phyloP scores from a whole-genome alignment of 2,113 vertebrate species.

The Scomber scombrus region DNA sequence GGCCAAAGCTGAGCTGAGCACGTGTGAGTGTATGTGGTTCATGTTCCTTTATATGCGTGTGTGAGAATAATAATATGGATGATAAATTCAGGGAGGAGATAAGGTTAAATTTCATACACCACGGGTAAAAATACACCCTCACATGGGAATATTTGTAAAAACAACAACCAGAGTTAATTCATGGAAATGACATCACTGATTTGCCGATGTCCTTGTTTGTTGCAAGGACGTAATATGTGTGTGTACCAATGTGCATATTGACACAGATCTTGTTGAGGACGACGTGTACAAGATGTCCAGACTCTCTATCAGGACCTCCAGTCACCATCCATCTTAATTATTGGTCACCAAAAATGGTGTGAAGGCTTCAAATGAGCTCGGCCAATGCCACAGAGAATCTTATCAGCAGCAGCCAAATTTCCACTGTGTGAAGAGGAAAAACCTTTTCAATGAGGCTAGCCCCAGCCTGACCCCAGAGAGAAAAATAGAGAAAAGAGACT shows the following conservation, averaged over 20 bases:
- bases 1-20: not conserved
- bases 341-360: slow-evolving; percentile 28
- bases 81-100: too few species aligned
- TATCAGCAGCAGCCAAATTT: slow-evolving; percentile 55
- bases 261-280: slow-evolving; percentile 48
- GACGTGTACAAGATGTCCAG: slow-evolving; percentile 46
- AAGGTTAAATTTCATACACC: not conserved
- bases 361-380: slow-evolving; percentile 46
- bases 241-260: slow-evolving; percentile 31
- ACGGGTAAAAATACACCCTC: not conserved
- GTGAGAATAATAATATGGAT: not conserved
- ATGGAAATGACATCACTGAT: not conserved
- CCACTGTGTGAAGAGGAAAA: not conserved
- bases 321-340: slow-evolving; percentile 54
- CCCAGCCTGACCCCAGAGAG: slow-evolving; percentile 5
- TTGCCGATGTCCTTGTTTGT: slow-evolving; percentile 30
- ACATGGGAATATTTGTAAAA: not conserved
- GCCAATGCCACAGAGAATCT: slow-evolving; percentile 18
- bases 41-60: not conserved
- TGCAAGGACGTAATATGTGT: slow-evolving; percentile 38
- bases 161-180: slow-evolving; percentile 20
- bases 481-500: slow-evolving; percentile 14
- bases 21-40: not conserved
- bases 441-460: slow-evolving; percentile 19
- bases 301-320: slow-evolving; percentile 51